Evolutionary conservation across 2,888 invertebrate genomes (phyloP).

Genomic region (Galerucella calmariensis): DNA sequence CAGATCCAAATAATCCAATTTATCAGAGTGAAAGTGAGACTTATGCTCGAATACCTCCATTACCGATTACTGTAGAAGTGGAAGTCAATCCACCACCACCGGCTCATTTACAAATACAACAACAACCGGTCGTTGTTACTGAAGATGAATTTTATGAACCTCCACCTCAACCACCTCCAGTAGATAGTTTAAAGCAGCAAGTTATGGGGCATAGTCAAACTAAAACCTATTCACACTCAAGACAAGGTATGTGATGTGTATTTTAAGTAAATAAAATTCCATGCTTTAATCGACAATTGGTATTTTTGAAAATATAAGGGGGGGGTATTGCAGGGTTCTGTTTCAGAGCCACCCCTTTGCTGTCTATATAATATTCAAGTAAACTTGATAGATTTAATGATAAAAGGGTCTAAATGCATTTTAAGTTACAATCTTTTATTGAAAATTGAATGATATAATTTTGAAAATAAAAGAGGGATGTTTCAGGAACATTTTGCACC

Average conservation of each 20-base stretch:
- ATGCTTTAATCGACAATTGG: no score
- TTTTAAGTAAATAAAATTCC: not conserved
- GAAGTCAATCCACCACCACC: slow-evolving; percentile 58
- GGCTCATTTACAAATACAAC: slow-evolving; percentile 30
- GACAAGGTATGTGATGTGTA: slow-evolving; percentile 66
- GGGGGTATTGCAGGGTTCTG: not conserved
- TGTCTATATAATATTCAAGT: no score
- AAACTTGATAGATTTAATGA: no score
- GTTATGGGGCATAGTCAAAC: slow-evolving; percentile 56
- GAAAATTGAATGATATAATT: no score
- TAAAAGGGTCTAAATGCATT: no score
- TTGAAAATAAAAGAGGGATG: no score
- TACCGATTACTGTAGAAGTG: slow-evolving; percentile 59
- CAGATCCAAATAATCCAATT: slow-evolving; percentile 76
- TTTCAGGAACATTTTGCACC: no score
- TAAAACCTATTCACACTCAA: slow-evolving; percentile 70
- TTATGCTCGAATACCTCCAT: slow-evolving; percentile 81
- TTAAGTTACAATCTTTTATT: no score
- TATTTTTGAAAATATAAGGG: not conserved
- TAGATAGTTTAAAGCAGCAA: slow-evolving; percentile 71
- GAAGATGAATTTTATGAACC: slow-evolving; percentile 59
- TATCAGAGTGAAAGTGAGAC: slow-evolving; percentile 86
- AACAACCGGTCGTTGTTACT: slow-evolving; percentile 3
- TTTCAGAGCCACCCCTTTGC: no score
- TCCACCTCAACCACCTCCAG: slow-evolving; percentile 71